A percentile compares a stretch with the other conserved stretches of the same genome.
These are phyloP conservation scores for Phrynocephalus vlangalii DNA, from an alignment of 2,797 vertebrate species.

Conservation along the genomic window DNA sequence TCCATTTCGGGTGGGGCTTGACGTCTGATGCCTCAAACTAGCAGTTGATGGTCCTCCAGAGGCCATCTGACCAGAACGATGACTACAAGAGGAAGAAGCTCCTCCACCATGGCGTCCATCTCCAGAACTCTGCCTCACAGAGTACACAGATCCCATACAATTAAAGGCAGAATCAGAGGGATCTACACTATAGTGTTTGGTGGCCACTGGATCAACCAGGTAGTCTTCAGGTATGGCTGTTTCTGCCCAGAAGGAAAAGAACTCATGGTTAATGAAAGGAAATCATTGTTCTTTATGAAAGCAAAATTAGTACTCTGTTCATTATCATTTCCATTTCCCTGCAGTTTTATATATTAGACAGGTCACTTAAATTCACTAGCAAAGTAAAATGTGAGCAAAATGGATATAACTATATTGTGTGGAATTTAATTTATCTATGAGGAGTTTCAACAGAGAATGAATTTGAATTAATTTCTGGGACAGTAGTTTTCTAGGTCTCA, in stretches of 20 bases:
- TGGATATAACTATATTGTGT: not conserved
- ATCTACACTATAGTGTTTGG: slow-evolving; percentile 83
- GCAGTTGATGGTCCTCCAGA: slow-evolving; percentile 75
- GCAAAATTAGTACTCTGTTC: not conserved
- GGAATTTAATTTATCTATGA: slow-evolving; percentile 17
- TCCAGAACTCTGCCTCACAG: slow-evolving; percentile 74
- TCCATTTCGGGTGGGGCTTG: slow-evolving; percentile 81
- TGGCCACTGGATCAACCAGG: slow-evolving; percentile 78
- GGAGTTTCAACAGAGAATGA: slow-evolving; percentile 16
- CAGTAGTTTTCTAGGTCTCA: not conserved
- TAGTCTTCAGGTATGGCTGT: slow-evolving; percentile 85
- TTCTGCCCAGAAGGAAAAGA: slow-evolving; percentile 75
- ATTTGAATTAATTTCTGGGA: slow-evolving; percentile 10
- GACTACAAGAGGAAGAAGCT: slow-evolving; percentile 72
- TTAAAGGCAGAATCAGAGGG: slow-evolving; percentile 82
- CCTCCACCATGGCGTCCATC: slow-evolving; percentile 68
- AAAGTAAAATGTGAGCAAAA: slow-evolving; percentile 6
- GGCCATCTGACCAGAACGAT: slow-evolving; percentile 69
- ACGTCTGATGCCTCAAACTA: slow-evolving; percentile 81
- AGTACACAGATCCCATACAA: slow-evolving; percentile 79
- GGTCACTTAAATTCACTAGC: slow-evolving; percentile 13
- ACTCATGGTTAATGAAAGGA: slow-evolving; percentile 41
- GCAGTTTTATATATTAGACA: not conserved
- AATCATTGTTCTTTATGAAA: not conserved
- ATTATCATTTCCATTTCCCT: not conserved